phyloP scores from a whole-genome alignment of 2,113 vertebrate species.

The Menidia beryllina region DNA sequence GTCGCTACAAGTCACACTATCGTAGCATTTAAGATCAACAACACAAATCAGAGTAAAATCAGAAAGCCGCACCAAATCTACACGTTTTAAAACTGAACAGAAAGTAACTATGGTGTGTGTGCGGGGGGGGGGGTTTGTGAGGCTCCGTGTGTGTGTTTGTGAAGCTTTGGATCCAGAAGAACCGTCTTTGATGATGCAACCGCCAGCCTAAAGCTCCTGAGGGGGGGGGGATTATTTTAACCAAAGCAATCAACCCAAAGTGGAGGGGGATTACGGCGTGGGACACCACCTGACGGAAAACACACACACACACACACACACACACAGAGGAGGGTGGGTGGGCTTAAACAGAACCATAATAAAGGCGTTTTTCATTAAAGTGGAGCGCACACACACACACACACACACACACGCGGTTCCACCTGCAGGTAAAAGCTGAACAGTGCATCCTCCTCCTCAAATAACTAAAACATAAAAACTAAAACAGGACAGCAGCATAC shows the following conservation, averaged over 20 bases:
- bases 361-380: slow-evolving; percentile 1
- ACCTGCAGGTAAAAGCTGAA: slow-evolving; percentile 9
- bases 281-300: slow-evolving; percentile 35
- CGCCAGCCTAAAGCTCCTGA: slow-evolving; percentile 12
- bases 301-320: slow-evolving; percentile 6
- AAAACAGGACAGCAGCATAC: slow-evolving; percentile 83
- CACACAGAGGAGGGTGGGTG: slow-evolving; percentile 7
- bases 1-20: slow-evolving; percentile 99
- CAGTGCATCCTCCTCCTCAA: slow-evolving; percentile 36
- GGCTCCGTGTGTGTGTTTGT: slow-evolving; percentile 22
- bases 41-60: slow-evolving; percentile 84
- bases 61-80: slow-evolving; percentile 91
- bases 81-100: slow-evolving; percentile 63
- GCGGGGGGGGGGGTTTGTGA: slow-evolving; percentile 20
- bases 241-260: slow-evolving; percentile 41
- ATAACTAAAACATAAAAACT: slow-evolving; percentile 87
- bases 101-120: slow-evolving; percentile 6
- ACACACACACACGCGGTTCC: neutral
- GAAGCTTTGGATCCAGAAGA: slow-evolving; percentile 19
- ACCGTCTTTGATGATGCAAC: slow-evolving; percentile 29
- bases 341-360: neutral
- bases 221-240: slow-evolving; percentile 20
- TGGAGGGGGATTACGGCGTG: slow-evolving; percentile 18
- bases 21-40: slow-evolving; percentile 92
- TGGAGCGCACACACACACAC: slow-evolving; percentile 26